Percentiles rank a stretch among this genome's conserved stretches.
phyloP scores from a whole-genome alignment of 2,113 vertebrate genomes.

The Scomber scombrus region DNA sequence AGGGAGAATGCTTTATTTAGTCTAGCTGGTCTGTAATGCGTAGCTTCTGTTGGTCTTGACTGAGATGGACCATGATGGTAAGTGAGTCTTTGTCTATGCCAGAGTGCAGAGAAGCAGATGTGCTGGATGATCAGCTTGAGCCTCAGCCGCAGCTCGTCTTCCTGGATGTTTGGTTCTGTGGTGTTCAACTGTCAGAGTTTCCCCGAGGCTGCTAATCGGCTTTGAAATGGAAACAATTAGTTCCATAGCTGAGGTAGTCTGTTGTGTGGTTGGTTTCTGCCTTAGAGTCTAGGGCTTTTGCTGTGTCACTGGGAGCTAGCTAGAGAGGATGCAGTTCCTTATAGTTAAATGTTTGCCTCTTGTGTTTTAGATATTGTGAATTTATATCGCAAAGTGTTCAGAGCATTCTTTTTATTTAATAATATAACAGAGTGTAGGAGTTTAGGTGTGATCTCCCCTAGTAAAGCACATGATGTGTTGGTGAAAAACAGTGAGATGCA shows the following conservation, averaged over 20 bases:
- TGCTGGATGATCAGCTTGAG: constrained; percentile 56
- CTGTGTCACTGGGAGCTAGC: constrained; percentile 53
- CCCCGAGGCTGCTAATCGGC: constrained; percentile 74
- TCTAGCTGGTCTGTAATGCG: constrained; percentile 51
- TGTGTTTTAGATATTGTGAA: constrained; percentile 1
- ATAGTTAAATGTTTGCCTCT: constrained; percentile 28
- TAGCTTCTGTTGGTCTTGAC: constrained; percentile 55
- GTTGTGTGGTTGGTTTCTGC: constrained; percentile 49
- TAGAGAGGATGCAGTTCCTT: constrained; percentile 22
- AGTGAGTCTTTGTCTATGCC: constrained; percentile 43
- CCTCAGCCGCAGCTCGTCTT: constrained; percentile 52
- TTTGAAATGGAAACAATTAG: constrained; percentile 82
- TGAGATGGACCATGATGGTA: constrained; percentile 56
- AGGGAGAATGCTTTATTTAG: constrained; percentile 63
- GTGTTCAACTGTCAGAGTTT: constrained; percentile 75
- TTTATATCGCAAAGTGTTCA: neutral
- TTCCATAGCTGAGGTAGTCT: constrained; percentile 65
- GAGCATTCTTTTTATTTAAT: neutral
- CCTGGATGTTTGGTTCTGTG: constrained; percentile 64
- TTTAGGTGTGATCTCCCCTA: neutral
- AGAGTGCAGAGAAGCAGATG: constrained; percentile 65
- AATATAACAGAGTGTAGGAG: neutral
- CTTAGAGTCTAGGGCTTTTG: constrained; percentile 34
- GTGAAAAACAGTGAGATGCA: constrained; percentile 10
- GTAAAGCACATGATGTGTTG: neutral